phyloP scores from a whole-genome alignment of 2,888 invertebrate genomes.

The Dasypogon diadema region DNA sequence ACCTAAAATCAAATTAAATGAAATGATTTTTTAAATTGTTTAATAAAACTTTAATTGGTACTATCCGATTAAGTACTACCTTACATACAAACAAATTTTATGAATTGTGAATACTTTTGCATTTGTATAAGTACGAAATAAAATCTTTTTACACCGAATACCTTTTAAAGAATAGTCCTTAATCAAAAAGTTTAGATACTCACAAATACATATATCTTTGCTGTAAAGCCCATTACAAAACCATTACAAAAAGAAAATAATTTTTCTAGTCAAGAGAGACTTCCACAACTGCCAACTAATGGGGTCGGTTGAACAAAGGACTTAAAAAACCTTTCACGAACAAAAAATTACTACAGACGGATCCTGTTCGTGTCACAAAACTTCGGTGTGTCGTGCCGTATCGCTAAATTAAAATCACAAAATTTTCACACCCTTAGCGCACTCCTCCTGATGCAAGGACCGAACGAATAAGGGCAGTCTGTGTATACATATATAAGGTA shows the following conservation, averaged over 20 bases:
- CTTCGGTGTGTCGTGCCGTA: conserved; percentile 47
- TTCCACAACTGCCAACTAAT: conserved; percentile 19
- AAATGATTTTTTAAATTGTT: too few relatives aligned
- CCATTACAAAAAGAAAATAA: conserved; percentile 43
- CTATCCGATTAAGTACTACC: too few relatives aligned
- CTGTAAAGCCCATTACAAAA: background rate
- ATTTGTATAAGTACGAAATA: too few relatives aligned
- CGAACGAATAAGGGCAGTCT: background rate
- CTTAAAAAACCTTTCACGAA: conserved; percentile 21
- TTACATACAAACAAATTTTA: too few relatives aligned
- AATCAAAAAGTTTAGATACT: too few relatives aligned
- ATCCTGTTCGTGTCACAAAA: conserved; percentile 39
- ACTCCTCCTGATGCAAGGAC: background rate
- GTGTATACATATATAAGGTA: conserved; percentile 33
- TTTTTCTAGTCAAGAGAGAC: conserved; percentile 30
- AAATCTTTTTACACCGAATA: background rate
- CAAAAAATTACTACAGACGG: conserved; percentile 12
- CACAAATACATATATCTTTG: too few relatives aligned
- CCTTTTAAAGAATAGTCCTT: too few relatives aligned
- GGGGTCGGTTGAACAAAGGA: conserved; percentile 38
- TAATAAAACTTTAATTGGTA: too few relatives aligned
- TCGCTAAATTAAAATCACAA: conserved; percentile 53
- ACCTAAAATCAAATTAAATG: too few relatives aligned
- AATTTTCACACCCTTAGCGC: conserved; percentile 44
- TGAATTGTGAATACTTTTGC: too few relatives aligned